Base-by-base conservation (phyloP, 2,888 invertebrate genomes). In the Drosophila anomalata region DNA sequence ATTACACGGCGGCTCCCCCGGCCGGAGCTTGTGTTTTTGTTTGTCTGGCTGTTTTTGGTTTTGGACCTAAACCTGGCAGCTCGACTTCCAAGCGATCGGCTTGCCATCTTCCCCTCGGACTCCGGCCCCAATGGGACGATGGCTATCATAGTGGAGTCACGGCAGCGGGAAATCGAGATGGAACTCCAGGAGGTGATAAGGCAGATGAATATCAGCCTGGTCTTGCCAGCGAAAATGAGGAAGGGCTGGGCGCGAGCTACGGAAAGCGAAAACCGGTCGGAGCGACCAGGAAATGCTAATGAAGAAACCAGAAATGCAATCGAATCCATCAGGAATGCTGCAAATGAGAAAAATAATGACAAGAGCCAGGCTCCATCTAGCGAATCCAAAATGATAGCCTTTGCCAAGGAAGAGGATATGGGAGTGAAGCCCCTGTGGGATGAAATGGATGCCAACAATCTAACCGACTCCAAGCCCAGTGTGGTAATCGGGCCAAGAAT, bases 401-500 rank as follows among this genome's bases (percentile, higher is more conserved):
- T 69, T 11, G 4, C 8, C 24, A 44, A 3, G 0, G 69, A 54
- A 8, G 2, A 24, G 22, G 50, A 65, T 11, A 20, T 51, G 6
- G n/a, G 33, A 6, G n/a, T 8, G 8, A 48, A 9, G n/a, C 71
- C 29, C 2, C 50, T 48, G 17, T 68, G 66, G 53, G 53, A 44
- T 17, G 26, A 11, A n/a, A 33, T 24, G 0, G 44, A 46, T 8
- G 0, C 3, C 1, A 5, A n/a, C 7, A 26, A 39, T 8, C 0
- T 31, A 12, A 44, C 20, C 2, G 8, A 42, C 17, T 20, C 14
- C 14, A n/a, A 8, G 9, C 52, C 11, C 0, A 31, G 2, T 1
- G 9, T 46, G 24, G 39, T 48, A 1, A 24, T 84, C 5, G 74
- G 46, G 14, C 75, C 79, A 0, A 74, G 84, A 8, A 78, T 89